Conservation (phyloP, 2,113 vertebrate species). For the Progne subis region DNA sequence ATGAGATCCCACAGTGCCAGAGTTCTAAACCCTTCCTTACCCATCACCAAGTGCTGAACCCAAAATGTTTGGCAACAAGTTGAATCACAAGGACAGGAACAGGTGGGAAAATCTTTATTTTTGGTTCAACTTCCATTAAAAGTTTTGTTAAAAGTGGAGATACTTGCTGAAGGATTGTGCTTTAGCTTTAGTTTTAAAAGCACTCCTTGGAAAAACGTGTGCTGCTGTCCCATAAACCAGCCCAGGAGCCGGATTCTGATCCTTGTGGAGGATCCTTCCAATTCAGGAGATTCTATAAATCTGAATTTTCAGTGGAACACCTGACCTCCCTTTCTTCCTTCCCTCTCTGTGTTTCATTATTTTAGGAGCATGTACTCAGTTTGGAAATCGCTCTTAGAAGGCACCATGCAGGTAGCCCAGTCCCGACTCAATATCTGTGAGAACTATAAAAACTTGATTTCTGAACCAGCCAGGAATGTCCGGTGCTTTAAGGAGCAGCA, state of each 20-base stretch:
- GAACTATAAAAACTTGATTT: constrained; percentile 94
- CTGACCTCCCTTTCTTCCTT: neutral
- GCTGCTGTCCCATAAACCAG: neutral
- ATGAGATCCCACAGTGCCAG: neutral
- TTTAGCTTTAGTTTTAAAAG: neutral
- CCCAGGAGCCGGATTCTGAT: neutral
- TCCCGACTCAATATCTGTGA: constrained; percentile 94
- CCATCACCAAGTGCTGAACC: neutral
- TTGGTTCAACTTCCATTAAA: neutral
- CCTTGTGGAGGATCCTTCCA: neutral
- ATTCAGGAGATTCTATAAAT: neutral
- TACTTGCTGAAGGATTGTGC: neutral
- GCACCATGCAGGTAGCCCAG: constrained; percentile 94
- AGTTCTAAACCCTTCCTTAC: neutral
- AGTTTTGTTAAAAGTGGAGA: neutral
- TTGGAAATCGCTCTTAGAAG: constrained; percentile 94
- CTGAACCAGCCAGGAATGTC: constrained; percentile 92
- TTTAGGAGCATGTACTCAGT: constrained; percentile 93
- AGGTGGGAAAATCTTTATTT: neutral
- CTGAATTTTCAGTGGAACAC: rapidly evolving
- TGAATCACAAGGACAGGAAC: neutral
- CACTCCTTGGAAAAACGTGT: neutral
- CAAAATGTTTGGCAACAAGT: rapidly evolving
- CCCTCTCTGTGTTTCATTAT: constrained; percentile 14
- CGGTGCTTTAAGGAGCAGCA: constrained; percentile 96